Evolutionary conservation across 2,888 invertebrate genomes (phyloP), one percentile per base, ranked within the genome.

Genomic region (Eupithecia inturbata): DNA sequence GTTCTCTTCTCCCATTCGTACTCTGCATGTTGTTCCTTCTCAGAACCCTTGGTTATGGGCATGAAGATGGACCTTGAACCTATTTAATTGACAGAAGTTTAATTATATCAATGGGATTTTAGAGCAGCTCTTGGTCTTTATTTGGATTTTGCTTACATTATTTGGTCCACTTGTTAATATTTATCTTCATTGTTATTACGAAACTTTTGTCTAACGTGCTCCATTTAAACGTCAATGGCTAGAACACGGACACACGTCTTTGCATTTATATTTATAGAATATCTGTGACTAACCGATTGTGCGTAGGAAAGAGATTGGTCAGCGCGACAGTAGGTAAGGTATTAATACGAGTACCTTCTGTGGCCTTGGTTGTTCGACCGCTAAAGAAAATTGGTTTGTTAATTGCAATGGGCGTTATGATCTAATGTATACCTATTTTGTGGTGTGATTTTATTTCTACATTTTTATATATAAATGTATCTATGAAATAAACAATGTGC

Each of bases 241-340:
- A 68, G 77, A 77, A 81, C 79, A 84, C 66, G 83, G 86, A 86
- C 83, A 79, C 80, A 79, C 73, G 82, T 83, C 79, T 84, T 83
- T 88, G 90, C 89, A 88, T 87, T 88, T 87, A 87, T 85, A 85
- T 81, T 83, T 81, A 80, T 82, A 82, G 81, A 76, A 83, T 33
- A 82, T 84, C 79, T 85, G 79, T 84, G 80, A 82, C 76, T 84
- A 83, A 85, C 80, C 78, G 78, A 82, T 86, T 87, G 85, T 84
- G 78, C 81, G 84, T 80, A 60, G 64, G 33, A 33, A 64, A 64
- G 63, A 33, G 88, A 89, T 88, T 85, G 84, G 85, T 77, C 85
- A 78, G 76, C 36, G 74, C 41, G 45, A 57, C 41, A 26, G 57
- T 67, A 68, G 36, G 63, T 36, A 57, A 57, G 57, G 31, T 72